phyloP scores from a whole-genome alignment of 2,888 invertebrate genomes.

The Noctua fimbriata region DNA sequence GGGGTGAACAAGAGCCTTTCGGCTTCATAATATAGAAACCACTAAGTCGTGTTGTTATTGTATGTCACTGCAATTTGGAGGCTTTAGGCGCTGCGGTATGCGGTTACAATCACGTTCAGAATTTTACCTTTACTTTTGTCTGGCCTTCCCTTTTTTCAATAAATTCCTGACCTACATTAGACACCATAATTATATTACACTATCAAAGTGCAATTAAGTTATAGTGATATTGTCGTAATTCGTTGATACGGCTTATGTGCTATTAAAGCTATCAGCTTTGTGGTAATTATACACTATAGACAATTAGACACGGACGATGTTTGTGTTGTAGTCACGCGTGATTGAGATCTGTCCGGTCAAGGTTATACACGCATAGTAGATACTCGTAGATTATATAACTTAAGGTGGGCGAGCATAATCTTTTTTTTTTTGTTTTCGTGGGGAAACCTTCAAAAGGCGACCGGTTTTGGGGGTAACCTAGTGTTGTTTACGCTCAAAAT shows the following conservation, averaged over 20 bases:
- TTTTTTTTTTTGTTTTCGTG: too few species aligned
- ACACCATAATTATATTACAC: background rate
- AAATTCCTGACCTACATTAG: background rate
- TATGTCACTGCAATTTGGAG: background rate
- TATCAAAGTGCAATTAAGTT: conserved; percentile 18
- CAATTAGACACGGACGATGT: background rate
- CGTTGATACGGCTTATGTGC: conserved; percentile 1
- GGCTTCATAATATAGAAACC: too few species aligned
- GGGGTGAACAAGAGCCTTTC: too few species aligned
- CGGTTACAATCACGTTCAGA: background rate
- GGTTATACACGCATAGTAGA: background rate
- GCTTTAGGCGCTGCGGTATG: background rate
- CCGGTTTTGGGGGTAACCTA: too few species aligned
- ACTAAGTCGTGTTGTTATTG: background rate
- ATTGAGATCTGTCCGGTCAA: conserved; percentile 19
- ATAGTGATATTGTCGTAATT: conserved; percentile 10
- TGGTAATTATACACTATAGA: conserved; percentile 19
- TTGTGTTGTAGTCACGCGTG: background rate
- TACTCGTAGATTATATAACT: conserved; percentile 9
- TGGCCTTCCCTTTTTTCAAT: background rate
- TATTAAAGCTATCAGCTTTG: conserved; percentile 12
- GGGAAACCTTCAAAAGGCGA: too few species aligned
- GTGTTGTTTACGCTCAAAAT: background rate
- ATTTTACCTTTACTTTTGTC: background rate
- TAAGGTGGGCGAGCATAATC: background rate